These are phyloP conservation scores for Eretmochelys imbricata DNA, from an alignment of 2,113 vertebrate species.

Conservation along the genomic window DNA sequence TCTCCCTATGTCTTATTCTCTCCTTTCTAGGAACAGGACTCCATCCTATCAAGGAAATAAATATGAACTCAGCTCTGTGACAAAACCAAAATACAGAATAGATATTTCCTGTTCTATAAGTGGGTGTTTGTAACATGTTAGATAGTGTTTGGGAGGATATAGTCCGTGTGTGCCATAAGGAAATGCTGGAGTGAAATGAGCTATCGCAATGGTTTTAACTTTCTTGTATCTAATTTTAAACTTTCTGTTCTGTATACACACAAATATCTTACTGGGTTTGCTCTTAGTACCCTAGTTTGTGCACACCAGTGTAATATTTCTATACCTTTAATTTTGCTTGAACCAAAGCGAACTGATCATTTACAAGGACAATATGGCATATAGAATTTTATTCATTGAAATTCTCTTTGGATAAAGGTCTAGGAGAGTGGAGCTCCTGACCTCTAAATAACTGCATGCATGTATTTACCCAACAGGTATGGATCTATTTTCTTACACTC, in stretches of 20 bases:
- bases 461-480: not conserved
- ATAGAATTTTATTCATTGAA: conserved; percentile 44
- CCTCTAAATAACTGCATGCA: not conserved
- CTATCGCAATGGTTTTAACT: not conserved
- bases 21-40: not conserved
- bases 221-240: conserved; percentile 19
- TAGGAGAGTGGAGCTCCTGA: not conserved
- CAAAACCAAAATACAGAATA: conserved; percentile 15
- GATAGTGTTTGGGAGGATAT: not conserved
- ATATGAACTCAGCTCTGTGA: not conserved
- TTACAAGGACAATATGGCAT: conserved; percentile 2
- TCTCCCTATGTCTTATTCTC: not conserved
- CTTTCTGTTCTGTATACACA: not conserved
- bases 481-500: not conserved
- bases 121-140: not conserved
- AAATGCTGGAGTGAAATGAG: conserved; percentile 8
- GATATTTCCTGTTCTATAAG: not conserved
- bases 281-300: conserved; percentile 8
- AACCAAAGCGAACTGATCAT: conserved; percentile 12
- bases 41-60: not conserved
- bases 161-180: not conserved
- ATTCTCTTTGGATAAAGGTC: not conserved
- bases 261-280: conserved; percentile 16
- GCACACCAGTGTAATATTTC: conserved; percentile 17
- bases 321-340: conserved; percentile 39